Evolutionary conservation across 2,113 vertebrate genomes (phyloP), one percentile per base, ranked within the genome.

Genomic region (Pangasianodon gigas): DNA sequence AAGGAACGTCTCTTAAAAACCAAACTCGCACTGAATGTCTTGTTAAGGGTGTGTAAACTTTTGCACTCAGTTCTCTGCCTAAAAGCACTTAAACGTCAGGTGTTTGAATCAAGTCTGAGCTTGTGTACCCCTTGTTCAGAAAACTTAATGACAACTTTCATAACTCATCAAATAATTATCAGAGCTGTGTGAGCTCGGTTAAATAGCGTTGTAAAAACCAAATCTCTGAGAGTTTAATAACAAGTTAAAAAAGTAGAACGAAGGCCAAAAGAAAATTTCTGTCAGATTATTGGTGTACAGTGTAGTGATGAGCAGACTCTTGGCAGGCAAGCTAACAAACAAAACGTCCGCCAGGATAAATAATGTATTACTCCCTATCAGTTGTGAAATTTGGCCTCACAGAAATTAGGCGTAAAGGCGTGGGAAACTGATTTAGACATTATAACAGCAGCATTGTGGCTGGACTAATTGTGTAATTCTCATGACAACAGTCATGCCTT

Each of bases 301-400:
- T 65, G 56, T 32, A 81, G 79, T 83, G 79, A 51, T 56, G 37
- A 80, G 2, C 86, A 46, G 41, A 26, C 26, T 54, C 80, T 74
- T 89, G 80, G 51, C 87, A 74, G 24, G 37, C 56, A 32, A 29
- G 65, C 65, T 58, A n/a, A 84, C 80, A 60, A 84, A 84, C 87
- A 69, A 69, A 48, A 58, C 69, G 46, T 89, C 37, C 54, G 51
- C 80, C 87, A 89, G 65, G 69, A 84, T 74, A 89, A 89, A 89
- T 84, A 56, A 83, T 32, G 65, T 7, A 74, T 46, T 74, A 7
- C 87, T 89, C 24, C 54, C 37, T 69, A 18, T 69, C 69, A 21
- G 62, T 89, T 89, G 87, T 84, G 87, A 84, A 89, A 89, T n/a
- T 7, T 21, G 67, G 87, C 87, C 29, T 69, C 19, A 7, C 3